A percentile compares a stretch with the other conserved stretches of the same genome.
phyloP scores from a whole-genome alignment of 2,888 invertebrate genomes.

The Acrocera orbiculus region DNA sequence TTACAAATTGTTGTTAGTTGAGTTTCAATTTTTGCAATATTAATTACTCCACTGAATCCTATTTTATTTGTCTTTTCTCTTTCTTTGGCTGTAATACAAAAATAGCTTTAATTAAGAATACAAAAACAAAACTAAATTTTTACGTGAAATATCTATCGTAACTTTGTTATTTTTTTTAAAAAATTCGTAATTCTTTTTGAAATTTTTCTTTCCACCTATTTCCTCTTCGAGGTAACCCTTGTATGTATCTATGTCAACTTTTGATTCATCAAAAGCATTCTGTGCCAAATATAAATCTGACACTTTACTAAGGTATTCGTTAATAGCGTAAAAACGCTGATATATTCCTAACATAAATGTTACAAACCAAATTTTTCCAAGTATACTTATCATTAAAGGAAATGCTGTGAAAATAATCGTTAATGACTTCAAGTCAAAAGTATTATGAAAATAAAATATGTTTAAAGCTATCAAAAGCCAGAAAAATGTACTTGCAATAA shows the following conservation, averaged over 20 bases:
- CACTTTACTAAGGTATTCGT: slow-evolving; percentile 15
- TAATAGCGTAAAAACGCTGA: slow-evolving; percentile 24
- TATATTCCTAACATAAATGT: slow-evolving; percentile 23
- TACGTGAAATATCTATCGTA: too few relatives aligned
- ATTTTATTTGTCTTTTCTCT: too few relatives aligned
- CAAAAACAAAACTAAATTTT: too few relatives aligned
- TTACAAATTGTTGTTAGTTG: slow-evolving; percentile 29
- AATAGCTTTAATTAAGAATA: too few relatives aligned
- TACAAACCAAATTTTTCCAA: slow-evolving; percentile 31
- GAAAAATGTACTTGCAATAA: slow-evolving; percentile 11
- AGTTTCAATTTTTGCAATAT: slow-evolving; percentile 23
- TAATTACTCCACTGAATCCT: slow-evolving; percentile 19
- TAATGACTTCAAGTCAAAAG: too few relatives aligned
- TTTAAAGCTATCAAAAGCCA: background rate
- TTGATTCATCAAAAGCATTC: slow-evolving; percentile 4
- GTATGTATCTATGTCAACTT: slow-evolving; percentile 6
- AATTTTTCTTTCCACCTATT: slow-evolving; percentile 9
- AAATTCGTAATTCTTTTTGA: slow-evolving; percentile 1
- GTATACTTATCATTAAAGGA: slow-evolving; percentile 24
- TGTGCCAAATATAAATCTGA: slow-evolving; percentile 17
- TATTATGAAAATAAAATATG: slow-evolving; percentile 18
- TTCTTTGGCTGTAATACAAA: too few relatives aligned
- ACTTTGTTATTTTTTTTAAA: slow-evolving; percentile 8
- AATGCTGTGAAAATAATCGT: too few relatives aligned
- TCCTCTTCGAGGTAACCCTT: slow-evolving; percentile 13